These are phyloP conservation scores for Neodiprion lecontei DNA, from an alignment of 1,140 invertebrate species.

Conservation along the genomic window DNA sequence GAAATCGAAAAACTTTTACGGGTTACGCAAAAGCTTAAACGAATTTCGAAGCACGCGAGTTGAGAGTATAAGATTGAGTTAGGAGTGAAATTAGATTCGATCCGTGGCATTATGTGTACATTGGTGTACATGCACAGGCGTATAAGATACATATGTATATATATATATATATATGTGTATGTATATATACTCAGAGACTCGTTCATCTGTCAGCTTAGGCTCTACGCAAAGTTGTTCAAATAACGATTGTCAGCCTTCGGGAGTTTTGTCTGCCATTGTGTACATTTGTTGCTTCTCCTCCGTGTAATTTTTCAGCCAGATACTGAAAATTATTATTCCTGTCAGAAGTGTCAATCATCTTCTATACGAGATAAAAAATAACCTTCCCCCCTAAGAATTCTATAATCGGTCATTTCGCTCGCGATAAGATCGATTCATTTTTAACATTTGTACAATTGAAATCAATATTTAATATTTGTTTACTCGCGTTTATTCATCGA, in stretches of 20 bases:
- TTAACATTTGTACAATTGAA: too few relatives aligned
- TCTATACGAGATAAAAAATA: too few relatives aligned
- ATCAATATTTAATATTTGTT: too few relatives aligned
- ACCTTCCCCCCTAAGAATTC: too few relatives aligned
- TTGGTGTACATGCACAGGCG: neutral
- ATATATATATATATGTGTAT: neutral
- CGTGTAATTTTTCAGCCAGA: too few relatives aligned
- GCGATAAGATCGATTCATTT: too few relatives aligned
- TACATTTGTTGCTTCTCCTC: too few relatives aligned
- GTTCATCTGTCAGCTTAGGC: neutral
- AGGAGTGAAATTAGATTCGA: slow-evolving; percentile 4
- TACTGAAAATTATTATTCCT: too few relatives aligned
- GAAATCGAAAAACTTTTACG: neutral
- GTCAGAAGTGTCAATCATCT: too few relatives aligned
- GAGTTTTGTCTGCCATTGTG: too few relatives aligned
- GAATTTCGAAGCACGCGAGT: neutral
- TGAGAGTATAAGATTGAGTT: neutral
- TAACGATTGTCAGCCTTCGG: neutral
- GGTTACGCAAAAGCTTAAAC: slow-evolving; percentile 3
- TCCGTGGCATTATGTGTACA: neutral
- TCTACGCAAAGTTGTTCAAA: neutral
- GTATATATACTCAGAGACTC: neutral
- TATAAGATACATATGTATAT: neutral
- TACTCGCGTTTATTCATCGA: too few relatives aligned
- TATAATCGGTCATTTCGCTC: too few relatives aligned